phyloP scores from a whole-genome alignment of 2,797 vertebrate species.

The Phyllotis vaccarum region DNA sequence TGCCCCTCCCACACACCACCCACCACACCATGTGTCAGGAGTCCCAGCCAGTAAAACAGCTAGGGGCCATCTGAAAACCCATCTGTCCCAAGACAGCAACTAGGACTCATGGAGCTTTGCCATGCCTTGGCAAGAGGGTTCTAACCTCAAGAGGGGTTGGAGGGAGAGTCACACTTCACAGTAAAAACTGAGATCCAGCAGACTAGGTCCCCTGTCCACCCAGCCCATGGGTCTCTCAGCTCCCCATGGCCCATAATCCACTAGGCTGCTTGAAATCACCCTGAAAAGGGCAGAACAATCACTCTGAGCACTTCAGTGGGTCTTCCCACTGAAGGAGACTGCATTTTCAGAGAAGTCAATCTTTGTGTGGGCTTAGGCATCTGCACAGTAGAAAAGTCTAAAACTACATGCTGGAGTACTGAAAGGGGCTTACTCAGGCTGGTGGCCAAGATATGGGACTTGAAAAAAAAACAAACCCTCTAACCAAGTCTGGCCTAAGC shows the following conservation, averaged over 20 bases:
- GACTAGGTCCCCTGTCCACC: fast-evolving
- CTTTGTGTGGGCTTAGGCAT: fast-evolving
- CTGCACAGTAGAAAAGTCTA: fast-evolving
- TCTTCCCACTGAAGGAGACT: too few relatives aligned
- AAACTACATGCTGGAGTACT: fast-evolving
- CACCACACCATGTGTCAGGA: background rate
- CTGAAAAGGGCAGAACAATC: fast-evolving
- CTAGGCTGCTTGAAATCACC: fast-evolving
- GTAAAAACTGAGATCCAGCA: fast-evolving
- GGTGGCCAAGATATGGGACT: fast-evolving
- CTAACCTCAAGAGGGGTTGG: fast-evolving
- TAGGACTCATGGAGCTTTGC: background rate
- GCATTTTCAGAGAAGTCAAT: background rate
- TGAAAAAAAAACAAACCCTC: background rate
- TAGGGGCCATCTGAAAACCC: constrained; percentile 22
- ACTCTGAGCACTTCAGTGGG: background rate
- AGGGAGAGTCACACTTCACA: background rate
- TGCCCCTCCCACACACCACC: background rate
- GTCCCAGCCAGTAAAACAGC: background rate
- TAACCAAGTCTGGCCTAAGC: background rate
- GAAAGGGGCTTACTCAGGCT: background rate
- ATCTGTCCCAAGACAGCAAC: constrained; percentile 11
- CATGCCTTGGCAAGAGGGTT: fast-evolving
- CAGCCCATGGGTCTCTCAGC: fast-evolving
- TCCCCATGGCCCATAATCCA: fast-evolving